phyloP scores from a whole-genome alignment of 2,797 vertebrate species.

The Myoxocephalus aenaeus region DNA sequence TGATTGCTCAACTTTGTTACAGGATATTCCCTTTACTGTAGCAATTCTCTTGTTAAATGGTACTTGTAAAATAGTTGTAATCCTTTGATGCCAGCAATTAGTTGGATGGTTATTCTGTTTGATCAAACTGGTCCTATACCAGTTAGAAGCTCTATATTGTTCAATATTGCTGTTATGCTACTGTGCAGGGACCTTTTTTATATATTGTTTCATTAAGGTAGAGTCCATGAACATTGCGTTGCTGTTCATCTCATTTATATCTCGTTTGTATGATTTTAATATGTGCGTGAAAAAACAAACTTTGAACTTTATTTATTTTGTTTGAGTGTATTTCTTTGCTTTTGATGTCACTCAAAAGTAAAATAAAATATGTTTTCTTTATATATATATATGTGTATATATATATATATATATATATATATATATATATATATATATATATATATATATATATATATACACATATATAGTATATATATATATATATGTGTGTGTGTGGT shows the following conservation, averaged over 20 bases:
- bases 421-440: no score
- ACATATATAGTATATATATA: neutral
- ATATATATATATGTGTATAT: no score
- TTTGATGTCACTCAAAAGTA: neutral
- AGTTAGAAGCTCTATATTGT: neutral
- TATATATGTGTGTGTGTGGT: no score
- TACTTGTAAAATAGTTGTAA: constrained; percentile 31
- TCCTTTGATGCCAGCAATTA: constrained; percentile 44
- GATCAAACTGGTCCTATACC: neutral
- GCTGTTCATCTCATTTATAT: neutral
- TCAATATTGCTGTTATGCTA: neutral
- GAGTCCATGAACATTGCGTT: neutral
- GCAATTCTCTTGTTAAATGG: constrained; percentile 24
- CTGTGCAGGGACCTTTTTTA: neutral
- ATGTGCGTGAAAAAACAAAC: neutral
- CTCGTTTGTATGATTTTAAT: neutral
- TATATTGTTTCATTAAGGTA: neutral
- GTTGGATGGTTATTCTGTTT: constrained; percentile 1
- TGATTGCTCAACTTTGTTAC: constrained; percentile 43
- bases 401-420: no score
- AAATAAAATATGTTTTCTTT: no score
- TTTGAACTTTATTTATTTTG: neutral
- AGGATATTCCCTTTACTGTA: constrained; percentile 31
- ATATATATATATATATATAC: no score
- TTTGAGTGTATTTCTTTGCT: neutral